Percentiles rank a stretch among this genome's conserved stretches.
These are phyloP conservation scores for Trachelus iudaicus DNA, from an alignment of 2,888 invertebrate genomes.

Conservation along the genomic window DNA sequence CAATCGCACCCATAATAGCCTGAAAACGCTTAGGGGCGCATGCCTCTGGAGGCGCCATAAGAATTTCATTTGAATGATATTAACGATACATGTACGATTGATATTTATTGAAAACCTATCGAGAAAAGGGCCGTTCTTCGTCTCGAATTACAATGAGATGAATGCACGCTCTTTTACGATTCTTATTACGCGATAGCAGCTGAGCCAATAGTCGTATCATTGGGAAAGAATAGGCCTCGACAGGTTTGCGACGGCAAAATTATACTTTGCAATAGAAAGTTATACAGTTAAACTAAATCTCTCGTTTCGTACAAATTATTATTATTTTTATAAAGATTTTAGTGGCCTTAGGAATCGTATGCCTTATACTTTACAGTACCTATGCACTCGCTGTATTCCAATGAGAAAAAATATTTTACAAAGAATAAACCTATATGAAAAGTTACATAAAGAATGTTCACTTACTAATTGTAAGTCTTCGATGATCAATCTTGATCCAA, in stretches of 20 bases:
- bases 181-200: background rate
- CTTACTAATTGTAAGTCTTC: background rate
- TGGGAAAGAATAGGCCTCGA: background rate
- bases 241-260: background rate
- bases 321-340: conserved; percentile 9
- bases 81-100: background rate
- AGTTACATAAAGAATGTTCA: background rate
- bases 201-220: background rate
- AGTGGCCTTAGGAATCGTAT: conserved; percentile 23
- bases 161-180: background rate
- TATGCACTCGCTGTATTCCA: background rate
- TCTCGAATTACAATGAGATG: background rate
- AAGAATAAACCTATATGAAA: background rate
- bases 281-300: background rate
- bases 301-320: background rate
- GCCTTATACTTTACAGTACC: conserved; percentile 14
- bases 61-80: background rate
- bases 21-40: background rate
- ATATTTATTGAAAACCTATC: background rate
- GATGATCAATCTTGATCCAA: conserved; percentile 27
- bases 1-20: background rate
- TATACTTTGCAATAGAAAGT: background rate
- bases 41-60: background rate
- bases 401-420: background rate
- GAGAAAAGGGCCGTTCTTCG: background rate